Percentiles rank a stretch among this genome's conserved stretches.
phyloP scores from a whole-genome alignment of 2,888 invertebrate species.

The Spodoptera picta region DNA sequence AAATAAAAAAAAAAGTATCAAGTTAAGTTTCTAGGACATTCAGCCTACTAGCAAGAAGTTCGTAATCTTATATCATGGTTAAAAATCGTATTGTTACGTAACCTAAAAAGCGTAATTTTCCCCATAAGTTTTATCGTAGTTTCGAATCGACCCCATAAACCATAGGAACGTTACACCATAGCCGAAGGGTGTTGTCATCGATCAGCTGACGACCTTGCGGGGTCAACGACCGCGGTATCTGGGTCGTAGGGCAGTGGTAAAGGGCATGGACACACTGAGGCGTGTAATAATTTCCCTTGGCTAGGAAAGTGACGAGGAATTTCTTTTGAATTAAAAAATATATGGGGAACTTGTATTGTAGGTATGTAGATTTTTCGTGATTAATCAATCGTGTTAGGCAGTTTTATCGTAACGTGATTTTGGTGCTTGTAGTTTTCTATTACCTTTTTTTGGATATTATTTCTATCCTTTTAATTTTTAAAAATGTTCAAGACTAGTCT shows the following conservation, averaged over 20 bases:
- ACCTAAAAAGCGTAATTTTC: not conserved
- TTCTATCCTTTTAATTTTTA: no score
- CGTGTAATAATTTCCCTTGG: slow-evolving; percentile 2
- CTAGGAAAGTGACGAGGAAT: slow-evolving; percentile 17
- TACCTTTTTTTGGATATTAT: no score
- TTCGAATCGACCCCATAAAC: slow-evolving; percentile 17
- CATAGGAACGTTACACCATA: slow-evolving; percentile 2
- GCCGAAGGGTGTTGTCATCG: slow-evolving; percentile 61
- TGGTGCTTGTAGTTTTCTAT: no score
- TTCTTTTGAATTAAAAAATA: not conserved
- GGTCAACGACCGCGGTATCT: slow-evolving; percentile 70
- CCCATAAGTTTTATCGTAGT: slow-evolving; percentile 5
- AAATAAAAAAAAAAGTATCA: no score
- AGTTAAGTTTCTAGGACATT: no score
- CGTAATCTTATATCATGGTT: not conserved
- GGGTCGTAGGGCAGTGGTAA: slow-evolving; percentile 59
- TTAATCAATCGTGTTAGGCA: no score
- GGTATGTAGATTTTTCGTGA: no score
- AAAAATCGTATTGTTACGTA: slow-evolving; percentile 2
- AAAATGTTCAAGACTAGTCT: no score
- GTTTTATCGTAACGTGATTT: no score
- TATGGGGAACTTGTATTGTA: no score
- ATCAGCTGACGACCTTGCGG: slow-evolving; percentile 77
- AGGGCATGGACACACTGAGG: slow-evolving; percentile 45
- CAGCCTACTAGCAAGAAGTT: no score